Evolutionary conservation across 2,797 vertebrate species (phyloP).

Genomic region (Columba guinea): DNA sequence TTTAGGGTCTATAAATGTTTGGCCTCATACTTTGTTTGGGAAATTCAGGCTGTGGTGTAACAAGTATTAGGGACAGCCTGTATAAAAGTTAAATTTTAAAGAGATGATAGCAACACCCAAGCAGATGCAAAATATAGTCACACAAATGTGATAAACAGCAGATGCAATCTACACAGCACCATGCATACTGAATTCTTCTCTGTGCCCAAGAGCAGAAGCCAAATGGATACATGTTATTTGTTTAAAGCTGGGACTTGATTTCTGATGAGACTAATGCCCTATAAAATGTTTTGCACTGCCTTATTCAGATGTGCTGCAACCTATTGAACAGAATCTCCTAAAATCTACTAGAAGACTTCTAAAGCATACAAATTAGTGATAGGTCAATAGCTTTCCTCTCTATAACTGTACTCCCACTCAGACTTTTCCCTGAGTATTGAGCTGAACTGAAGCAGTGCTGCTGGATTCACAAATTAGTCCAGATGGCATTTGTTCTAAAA

Average conservation of each 20-base stretch:
- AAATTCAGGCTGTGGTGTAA: not conserved
- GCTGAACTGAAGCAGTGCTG: not conserved
- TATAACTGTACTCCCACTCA: not conserved
- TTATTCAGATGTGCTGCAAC: not conserved
- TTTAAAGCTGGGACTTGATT: not conserved
- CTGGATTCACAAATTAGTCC: not conserved
- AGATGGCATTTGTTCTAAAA: not conserved
- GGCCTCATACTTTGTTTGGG: not conserved
- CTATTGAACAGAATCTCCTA: not conserved
- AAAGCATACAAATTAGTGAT: not conserved
- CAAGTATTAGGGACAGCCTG: not conserved
- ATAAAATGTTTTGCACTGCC: not conserved
- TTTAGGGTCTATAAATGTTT: not conserved
- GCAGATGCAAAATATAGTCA: not conserved
- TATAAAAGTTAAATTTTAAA: not conserved
- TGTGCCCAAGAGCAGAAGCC: not conserved
- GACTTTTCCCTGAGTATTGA: not conserved
- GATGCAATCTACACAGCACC: not conserved
- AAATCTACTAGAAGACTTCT: not conserved
- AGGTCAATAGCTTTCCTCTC: not conserved
- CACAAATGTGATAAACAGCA: not conserved
- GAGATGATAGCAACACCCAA: not conserved
- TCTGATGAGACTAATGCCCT: not conserved
- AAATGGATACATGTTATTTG: not conserved
- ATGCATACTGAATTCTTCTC: rapidly evolving